A percentile compares a stretch with the other conserved stretches of the same genome.
Evolutionary conservation across 2,113 vertebrate species (phyloP).

Genomic region (Hystrix cristata): DNA sequence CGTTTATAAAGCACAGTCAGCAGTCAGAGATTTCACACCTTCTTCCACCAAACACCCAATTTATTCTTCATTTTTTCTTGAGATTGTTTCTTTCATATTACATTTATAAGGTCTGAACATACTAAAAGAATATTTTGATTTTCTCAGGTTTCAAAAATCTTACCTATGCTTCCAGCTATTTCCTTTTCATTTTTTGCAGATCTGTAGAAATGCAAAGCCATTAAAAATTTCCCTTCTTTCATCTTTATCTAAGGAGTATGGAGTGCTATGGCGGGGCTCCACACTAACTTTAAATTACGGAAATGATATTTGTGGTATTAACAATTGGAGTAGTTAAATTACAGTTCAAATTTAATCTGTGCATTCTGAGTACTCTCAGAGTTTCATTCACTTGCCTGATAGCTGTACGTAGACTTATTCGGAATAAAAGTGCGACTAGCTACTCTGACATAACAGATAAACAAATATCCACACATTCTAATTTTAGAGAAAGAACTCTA

Average conservation of each 20-base stretch:
- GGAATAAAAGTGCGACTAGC: background rate
- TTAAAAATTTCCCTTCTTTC: background rate
- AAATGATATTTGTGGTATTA: constrained; percentile 14
- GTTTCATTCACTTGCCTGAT: constrained; percentile 21
- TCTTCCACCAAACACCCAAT: constrained; percentile 72
- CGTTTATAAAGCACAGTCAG: constrained; percentile 75
- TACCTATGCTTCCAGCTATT: background rate
- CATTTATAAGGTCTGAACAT: constrained; percentile 46
- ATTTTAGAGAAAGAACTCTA: constrained; percentile 18
- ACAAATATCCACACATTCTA: background rate
- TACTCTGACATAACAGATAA: background rate
- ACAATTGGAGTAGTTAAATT: background rate
- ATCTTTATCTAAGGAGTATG: background rate
- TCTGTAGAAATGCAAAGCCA: background rate
- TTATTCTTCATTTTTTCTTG: constrained; percentile 53
- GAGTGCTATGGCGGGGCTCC: background rate
- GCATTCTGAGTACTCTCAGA: background rate
- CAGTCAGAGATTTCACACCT: constrained; percentile 73
- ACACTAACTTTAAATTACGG: background rate
- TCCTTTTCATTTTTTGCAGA: background rate
- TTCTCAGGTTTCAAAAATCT: constrained; percentile 56
- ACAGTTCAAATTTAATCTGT: background rate
- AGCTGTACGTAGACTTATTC: background rate
- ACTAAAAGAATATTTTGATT: constrained; percentile 28
- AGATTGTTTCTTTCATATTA: constrained; percentile 24